phyloP scores from a whole-genome alignment of 2,113 vertebrate species.

The Colius striatus region DNA sequence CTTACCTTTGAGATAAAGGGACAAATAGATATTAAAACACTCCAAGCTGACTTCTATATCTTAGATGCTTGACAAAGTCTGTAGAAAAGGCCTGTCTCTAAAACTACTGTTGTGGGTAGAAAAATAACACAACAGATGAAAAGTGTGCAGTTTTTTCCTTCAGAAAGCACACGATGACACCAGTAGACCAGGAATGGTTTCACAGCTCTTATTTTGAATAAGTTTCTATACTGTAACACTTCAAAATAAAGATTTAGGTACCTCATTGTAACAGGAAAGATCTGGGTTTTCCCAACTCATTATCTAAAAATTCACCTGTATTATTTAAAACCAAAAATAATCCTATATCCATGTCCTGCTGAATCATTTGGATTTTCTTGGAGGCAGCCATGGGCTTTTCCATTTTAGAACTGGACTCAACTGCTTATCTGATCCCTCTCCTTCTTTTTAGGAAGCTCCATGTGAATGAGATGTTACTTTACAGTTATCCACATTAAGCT shows the following conservation, averaged over 20 bases:
- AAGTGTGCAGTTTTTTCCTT: background rate
- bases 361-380: background rate
- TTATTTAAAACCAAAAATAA: background rate
- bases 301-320: background rate
- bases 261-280: background rate
- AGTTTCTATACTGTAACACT: background rate
- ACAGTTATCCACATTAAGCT: background rate
- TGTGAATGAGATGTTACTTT: background rate
- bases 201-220: background rate
- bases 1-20: background rate
- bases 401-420: background rate
- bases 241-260: background rate
- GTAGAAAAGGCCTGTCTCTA: background rate
- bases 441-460: background rate
- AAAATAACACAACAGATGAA: background rate
- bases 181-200: background rate
- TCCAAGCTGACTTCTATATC: background rate
- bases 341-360: background rate
- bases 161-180: background rate
- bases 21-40: background rate
- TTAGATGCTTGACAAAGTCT: background rate
- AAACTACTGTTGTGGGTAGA: background rate
- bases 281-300: background rate
- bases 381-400: background rate
- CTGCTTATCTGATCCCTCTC: background rate